Conservation (phyloP, 2,797 vertebrate genomes). For the Spondyliosoma cantharus region DNA sequence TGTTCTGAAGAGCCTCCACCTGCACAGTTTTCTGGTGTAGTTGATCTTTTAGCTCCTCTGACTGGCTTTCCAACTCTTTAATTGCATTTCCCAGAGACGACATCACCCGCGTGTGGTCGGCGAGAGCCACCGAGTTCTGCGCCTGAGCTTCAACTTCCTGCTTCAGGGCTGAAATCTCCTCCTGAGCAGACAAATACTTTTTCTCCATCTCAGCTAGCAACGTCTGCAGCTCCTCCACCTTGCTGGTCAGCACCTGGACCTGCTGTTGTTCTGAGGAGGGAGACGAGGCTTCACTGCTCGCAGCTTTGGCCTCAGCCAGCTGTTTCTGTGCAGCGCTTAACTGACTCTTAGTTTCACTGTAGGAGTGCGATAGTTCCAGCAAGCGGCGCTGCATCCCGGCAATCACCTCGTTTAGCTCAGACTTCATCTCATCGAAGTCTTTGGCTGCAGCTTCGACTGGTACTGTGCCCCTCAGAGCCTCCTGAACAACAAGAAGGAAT, state of each 20-base stretch:
- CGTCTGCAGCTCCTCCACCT: conserved; percentile 88
- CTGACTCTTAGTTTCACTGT: conserved; percentile 91
- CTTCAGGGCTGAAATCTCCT: conserved; percentile 86
- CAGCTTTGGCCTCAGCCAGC: conserved; percentile 66
- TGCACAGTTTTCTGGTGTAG: conserved; percentile 86
- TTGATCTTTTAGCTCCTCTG: conserved; percentile 82
- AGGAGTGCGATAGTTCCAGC: conserved; percentile 91
- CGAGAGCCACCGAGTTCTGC: conserved; percentile 86
- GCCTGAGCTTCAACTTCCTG: conserved; percentile 88
- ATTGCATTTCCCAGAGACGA: conserved; percentile 87
- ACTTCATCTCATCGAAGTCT: conserved; percentile 90
- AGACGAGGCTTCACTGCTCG: conserved; percentile 61
- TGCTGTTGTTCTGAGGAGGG: conserved; percentile 71
- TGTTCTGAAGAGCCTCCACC: conserved; percentile 88
- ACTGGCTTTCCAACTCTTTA: conserved; percentile 88
- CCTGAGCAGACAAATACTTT: conserved; percentile 81
- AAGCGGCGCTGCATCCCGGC: conserved; percentile 91
- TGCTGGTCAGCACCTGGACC: conserved; percentile 78
- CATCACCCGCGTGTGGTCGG: conserved; percentile 91
- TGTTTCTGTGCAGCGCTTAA: conserved; percentile 79
- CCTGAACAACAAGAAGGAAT: conserved; percentile 69
- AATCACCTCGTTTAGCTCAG: conserved; percentile 84
- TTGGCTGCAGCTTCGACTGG: conserved; percentile 86
- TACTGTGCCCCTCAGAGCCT: conserved; percentile 87
- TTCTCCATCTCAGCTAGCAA: conserved; percentile 83